Conservation (phyloP, 1,140 invertebrate genomes). For the Campoletis sonorensis region DNA sequence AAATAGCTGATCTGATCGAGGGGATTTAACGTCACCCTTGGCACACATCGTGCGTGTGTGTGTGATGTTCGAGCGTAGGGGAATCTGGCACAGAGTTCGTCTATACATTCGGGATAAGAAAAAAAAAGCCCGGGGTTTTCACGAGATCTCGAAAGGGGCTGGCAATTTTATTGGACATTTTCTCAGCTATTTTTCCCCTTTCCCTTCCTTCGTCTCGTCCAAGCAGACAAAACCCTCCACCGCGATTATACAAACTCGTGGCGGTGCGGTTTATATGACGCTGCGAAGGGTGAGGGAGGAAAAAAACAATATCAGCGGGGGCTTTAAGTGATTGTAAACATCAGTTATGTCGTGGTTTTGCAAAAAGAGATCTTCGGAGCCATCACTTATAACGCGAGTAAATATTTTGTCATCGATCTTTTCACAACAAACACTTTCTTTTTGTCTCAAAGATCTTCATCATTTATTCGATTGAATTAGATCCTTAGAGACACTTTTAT, state of each 20-base stretch:
- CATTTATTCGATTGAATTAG: too few species aligned
- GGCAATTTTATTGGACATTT: neutral
- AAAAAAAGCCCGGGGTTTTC: neutral
- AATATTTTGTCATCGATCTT: constrained; percentile 3
- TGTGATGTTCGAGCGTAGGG: too few species aligned
- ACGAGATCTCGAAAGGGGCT: neutral
- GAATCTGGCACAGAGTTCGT: too few species aligned
- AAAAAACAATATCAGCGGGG: neutral
- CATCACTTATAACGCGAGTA: neutral
- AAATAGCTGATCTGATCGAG: constrained; percentile 23
- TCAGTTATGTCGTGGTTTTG: constrained; percentile 8
- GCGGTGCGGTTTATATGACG: neutral
- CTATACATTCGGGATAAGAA: neutral
- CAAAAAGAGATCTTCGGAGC: neutral
- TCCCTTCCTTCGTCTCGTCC: neutral
- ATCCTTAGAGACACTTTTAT: too few species aligned
- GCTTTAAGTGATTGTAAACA: constrained; percentile 50
- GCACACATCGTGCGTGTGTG: too few species aligned
- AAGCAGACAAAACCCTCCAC: neutral
- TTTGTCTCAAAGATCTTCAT: neutral
- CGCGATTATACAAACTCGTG: constrained; percentile 19
- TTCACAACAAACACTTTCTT: neutral
- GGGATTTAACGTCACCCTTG: neutral
- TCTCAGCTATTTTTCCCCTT: neutral
- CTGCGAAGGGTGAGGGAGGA: neutral